Evolutionary conservation across 2,888 invertebrate genomes (phyloP).

Genomic region (Aleiodes alternator): DNA sequence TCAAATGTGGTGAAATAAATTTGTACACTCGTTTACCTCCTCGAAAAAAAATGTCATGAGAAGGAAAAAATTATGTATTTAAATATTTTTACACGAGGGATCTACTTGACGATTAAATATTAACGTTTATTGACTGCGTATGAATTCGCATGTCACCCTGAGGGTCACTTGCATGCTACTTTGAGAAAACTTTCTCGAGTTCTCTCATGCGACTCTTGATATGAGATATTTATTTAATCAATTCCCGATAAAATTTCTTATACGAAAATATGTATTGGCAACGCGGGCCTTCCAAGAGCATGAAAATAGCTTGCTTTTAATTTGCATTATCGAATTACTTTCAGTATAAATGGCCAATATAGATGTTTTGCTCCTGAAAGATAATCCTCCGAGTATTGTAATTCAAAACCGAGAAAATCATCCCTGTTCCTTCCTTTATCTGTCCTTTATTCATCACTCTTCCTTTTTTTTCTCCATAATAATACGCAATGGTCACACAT

Average conservation of each 20-base stretch:
- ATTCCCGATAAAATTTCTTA: conserved; percentile 7
- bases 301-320: conserved; percentile 69
- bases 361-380: no score
- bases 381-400: conserved; percentile 50
- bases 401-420: conserved; percentile 63
- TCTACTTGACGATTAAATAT: conserved; percentile 30
- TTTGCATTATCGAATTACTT: conserved; percentile 74
- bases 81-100: conserved; percentile 35
- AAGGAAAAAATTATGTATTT: conserved; percentile 10
- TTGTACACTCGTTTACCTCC: conserved; percentile 12
- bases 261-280: conserved; percentile 15
- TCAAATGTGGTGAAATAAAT: conserved; percentile 46
- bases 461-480: neutral
- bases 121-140: conserved; percentile 20
- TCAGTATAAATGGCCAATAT: conserved; percentile 59
- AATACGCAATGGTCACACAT: conserved; percentile 45
- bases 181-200: conserved; percentile 42
- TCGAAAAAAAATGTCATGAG: conserved; percentile 10
- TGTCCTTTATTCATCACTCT: conserved; percentile 41
- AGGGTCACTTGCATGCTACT: neutral
- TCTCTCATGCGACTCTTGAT: conserved; percentile 8
- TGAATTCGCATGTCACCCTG: neutral
- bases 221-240: neutral
- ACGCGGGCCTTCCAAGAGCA: neutral
- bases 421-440: conserved; percentile 23